Evolutionary conservation across 2,797 vertebrate genomes (phyloP).

Genomic region (Mastacembelus armatus): DNA sequence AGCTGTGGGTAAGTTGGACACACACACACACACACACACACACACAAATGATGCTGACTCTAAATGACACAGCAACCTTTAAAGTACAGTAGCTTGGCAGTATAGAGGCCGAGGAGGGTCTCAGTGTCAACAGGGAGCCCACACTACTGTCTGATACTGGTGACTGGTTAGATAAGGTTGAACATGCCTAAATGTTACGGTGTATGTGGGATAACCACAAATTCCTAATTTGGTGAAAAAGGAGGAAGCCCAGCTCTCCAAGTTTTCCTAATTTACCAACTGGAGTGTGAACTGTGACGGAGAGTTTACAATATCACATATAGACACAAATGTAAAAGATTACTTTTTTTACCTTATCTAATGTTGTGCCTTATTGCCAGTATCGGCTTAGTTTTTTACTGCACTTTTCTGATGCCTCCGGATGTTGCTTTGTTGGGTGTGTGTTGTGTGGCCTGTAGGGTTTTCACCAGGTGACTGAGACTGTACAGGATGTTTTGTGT

Average conservation of each 20-base stretch:
- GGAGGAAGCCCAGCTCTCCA: too few species aligned
- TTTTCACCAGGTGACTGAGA: conserved; percentile 26
- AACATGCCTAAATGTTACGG: conserved; percentile 2
- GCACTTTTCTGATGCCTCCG: not conserved
- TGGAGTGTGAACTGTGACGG: too few species aligned
- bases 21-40: conserved; percentile 37
- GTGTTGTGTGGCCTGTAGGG: conserved; percentile 10
- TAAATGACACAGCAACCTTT: conserved; percentile 68
- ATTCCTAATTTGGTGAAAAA: too few species aligned
- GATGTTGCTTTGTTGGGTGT: not conserved
- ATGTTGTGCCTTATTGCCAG: too few species aligned
- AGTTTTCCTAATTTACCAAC: too few species aligned
- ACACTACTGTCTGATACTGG: conserved; percentile 3
- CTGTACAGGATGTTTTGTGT: not conserved
- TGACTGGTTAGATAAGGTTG: not conserved
- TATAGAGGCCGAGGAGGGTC: conserved; percentile 28
- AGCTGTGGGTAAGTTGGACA: conserved; percentile 88
- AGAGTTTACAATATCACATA: too few species aligned
- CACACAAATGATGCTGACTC: conserved; percentile 56
- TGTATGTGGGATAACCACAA: too few species aligned
- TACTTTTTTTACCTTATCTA: not conserved
- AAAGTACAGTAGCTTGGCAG: conserved; percentile 39
- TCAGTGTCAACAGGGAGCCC: conserved; percentile 28
- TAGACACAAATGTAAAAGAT: too few species aligned
- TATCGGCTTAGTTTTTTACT: too few species aligned